Percentiles rank a stretch among this genome's conserved stretches.
These are phyloP conservation scores for Zaprionus inermis DNA, from an alignment of 1,140 invertebrate species.

Conservation along the genomic window DNA sequence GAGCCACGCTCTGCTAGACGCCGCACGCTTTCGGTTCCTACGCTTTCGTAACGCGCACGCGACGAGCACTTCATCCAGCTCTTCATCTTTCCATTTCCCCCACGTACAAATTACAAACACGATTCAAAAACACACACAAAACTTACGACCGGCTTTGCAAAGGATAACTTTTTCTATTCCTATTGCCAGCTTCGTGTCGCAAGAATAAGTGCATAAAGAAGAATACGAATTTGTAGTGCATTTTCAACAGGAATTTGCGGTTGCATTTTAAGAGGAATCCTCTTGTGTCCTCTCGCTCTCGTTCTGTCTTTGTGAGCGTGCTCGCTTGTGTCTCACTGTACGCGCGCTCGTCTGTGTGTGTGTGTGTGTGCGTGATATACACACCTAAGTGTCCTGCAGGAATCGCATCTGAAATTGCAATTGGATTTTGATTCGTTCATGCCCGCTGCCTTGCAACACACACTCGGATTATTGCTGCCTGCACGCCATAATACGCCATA, in stretches of 20 bases:
- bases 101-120: slow-evolving; percentile 14
- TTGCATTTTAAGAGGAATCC: slow-evolving; percentile 50
- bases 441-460: slow-evolving; percentile 12
- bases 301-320: neutral
- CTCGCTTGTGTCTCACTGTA: neutral
- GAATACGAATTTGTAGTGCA: slow-evolving; percentile 16
- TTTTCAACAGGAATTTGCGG: slow-evolving; percentile 23
- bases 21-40: slow-evolving; percentile 68
- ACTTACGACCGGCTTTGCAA: slow-evolving; percentile 36
- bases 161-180: slow-evolving; percentile 41
- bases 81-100: slow-evolving; percentile 29
- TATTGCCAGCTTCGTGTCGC: slow-evolving; percentile 30
- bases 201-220: slow-evolving; percentile 18
- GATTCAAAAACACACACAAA: slow-evolving; percentile 13
- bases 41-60: slow-evolving; percentile 42
- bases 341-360: neutral
- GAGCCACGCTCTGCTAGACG: slow-evolving; percentile 66
- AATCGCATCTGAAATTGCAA: slow-evolving; percentile 24
- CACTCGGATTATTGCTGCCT: slow-evolving; percentile 55
- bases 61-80: slow-evolving; percentile 55
- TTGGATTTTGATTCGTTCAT: slow-evolving; percentile 43
- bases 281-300: slow-evolving; percentile 39
- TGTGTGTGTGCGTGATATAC: slow-evolving; percentile 61
- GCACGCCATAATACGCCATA: slow-evolving; percentile 43
- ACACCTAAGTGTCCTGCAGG: slow-evolving; percentile 71